Evolutionary conservation across 2,888 invertebrate species (phyloP).

Genomic region (Ethmia dodecea): DNA sequence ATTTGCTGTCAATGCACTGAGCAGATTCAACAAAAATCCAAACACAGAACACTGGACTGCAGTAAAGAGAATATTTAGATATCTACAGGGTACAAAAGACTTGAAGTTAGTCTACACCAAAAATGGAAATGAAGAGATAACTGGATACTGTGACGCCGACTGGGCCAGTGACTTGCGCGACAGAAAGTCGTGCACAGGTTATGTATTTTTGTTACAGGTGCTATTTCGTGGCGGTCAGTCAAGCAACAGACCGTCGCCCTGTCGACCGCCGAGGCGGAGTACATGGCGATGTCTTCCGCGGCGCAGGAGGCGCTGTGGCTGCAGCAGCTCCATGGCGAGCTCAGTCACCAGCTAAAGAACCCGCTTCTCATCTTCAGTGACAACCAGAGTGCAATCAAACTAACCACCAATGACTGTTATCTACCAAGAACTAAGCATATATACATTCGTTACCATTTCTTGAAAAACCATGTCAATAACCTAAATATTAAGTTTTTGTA

Average conservation of each 20-base stretch:
- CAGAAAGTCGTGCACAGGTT: conserved; percentile 17
- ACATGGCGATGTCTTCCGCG: conserved; percentile 13
- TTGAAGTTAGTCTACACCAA: background rate
- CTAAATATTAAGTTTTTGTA: conserved; percentile 4
- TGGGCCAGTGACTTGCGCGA: conserved; percentile 15
- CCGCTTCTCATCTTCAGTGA: conserved; percentile 18
- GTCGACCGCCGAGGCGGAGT: conserved; percentile 21
- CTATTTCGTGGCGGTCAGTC: conserved; percentile 18
- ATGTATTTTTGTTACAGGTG: conserved; percentile 16
- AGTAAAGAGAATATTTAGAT: conserved; percentile 16
- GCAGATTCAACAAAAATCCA: conserved; percentile 13
- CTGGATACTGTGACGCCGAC: conserved; percentile 19
- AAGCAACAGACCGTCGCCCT: conserved; percentile 18
- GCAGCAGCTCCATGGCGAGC: conserved; percentile 6
- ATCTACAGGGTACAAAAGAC: conserved; percentile 14
- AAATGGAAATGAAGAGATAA: background rate
- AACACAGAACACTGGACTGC: conserved; percentile 10
- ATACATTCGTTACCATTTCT: conserved; percentile 22
- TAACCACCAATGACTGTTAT: conserved; percentile 21
- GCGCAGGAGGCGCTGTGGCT: conserved; percentile 10
- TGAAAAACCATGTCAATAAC: conserved; percentile 12
- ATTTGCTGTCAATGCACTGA: conserved; percentile 13
- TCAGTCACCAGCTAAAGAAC: conserved; percentile 8
- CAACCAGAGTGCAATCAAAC: conserved; percentile 23
- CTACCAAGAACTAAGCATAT: conserved; percentile 22